Evolutionary conservation across 2,113 vertebrate genomes (phyloP), one percentile per base, ranked within the genome.

Genomic region (Holacanthus passer): DNA sequence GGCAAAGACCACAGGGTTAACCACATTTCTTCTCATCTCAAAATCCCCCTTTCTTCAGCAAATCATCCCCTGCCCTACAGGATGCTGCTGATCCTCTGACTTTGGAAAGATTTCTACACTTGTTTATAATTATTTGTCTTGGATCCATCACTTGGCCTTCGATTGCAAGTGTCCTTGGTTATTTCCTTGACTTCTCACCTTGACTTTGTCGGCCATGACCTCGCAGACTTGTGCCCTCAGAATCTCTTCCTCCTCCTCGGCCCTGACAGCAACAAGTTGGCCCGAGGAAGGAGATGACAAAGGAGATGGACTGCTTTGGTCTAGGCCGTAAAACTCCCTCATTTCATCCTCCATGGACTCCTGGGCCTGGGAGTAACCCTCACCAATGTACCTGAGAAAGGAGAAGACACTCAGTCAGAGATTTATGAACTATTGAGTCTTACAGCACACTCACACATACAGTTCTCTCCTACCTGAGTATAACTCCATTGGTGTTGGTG

Each of bases 271-370:
- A 71, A 97, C 95, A 64, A 99, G 91, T 5, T 98, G 97, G 0
- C 96, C 97, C 0, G 95, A 70, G 0, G 71, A 92, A 39, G 94
- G 89, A 8, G 94, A 88, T 0, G 89, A 87, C 79, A 96, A 41
- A 22, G 92, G 69, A 20, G 87, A 32, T 2, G 62, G 67, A 53
- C 64, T 82, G 7, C 82, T 82, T 79, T 81, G 73, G 24, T 93
- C 92, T 83, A 94, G 92, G 68, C 87, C 87, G 24, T 99, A 99
- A 89, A 95, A 97, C 8, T 94, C 95, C 84, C 96, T 97, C 97
- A 99, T 98, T 62, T 98, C 95, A 78, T 99, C 97, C 91, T 99
- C 98, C 96, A 99, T 96, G 75, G 94, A 89, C 47, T 99, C 98
- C 89, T 98, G 97, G 27, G 97, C 97, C 41, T 93, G 95, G 11